These are phyloP conservation scores for Anthopleura xanthogrammica DNA, from an alignment of 92 coral and sea anemone genomes.

Conservation along the genomic window DNA sequence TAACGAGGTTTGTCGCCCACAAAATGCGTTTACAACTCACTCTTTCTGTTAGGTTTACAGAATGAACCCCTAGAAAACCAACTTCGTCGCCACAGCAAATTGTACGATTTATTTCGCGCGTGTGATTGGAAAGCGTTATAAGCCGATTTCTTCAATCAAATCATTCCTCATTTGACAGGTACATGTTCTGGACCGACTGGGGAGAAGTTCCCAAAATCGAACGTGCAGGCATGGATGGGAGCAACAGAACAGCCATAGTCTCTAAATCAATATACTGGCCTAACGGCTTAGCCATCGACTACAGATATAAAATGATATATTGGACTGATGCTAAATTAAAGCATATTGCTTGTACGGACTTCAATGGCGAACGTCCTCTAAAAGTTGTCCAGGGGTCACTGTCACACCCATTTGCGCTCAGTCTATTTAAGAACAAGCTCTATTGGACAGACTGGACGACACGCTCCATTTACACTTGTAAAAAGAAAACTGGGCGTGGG, in stretches of 20 bases:
- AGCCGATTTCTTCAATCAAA: too few species aligned
- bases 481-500: conserved; percentile 64
- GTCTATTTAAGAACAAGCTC: conserved; percentile 69
- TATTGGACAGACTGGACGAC: conserved; percentile 98
- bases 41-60: too few species aligned
- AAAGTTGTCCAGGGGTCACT: conserved; percentile 50
- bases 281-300: conserved; percentile 91
- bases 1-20: too few species aligned
- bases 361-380: conserved; percentile 64
- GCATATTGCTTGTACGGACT: conserved; percentile 68
- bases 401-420: conserved; percentile 79
- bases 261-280: conserved; percentile 80
- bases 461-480: conserved; percentile 64
- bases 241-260: conserved; percentile 60
- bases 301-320: conserved; percentile 60
- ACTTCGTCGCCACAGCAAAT: too few species aligned
- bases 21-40: too few species aligned
- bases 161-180: conserved; percentile 33
- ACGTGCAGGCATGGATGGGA: conserved; percentile 93
- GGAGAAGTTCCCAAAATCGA: conserved; percentile 89
- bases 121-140: too few species aligned
- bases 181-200: conserved; percentile 99
- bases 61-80: too few species aligned
- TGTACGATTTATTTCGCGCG: too few species aligned
- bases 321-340: conserved; percentile 90